A percentile compares a stretch with the other conserved stretches of the same genome.
These are phyloP conservation scores for Chaetodon auriga DNA, from an alignment of 2,113 vertebrate genomes.

Conservation along the genomic window DNA sequence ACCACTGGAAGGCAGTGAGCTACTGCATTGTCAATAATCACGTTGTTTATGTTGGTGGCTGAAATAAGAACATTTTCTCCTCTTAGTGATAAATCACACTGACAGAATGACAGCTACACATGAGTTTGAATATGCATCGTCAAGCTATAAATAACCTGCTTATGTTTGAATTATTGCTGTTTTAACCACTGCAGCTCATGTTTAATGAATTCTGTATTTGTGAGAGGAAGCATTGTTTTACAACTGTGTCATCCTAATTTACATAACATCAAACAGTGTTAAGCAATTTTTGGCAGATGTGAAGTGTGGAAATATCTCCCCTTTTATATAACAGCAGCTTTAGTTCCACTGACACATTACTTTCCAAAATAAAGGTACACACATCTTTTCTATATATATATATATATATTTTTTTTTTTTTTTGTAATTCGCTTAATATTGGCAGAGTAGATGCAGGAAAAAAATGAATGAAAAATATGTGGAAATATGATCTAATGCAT, in stretches of 20 bases:
- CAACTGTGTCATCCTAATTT: slow-evolving; percentile 30
- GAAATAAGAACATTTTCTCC: neutral
- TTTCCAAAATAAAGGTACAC: slow-evolving; percentile 11
- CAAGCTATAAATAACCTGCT: neutral
- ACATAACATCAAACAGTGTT: slow-evolving; percentile 20
- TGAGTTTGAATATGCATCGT: neutral
- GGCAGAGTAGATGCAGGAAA: neutral
- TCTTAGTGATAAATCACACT: slow-evolving; percentile 9
- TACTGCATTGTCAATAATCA: slow-evolving; percentile 8
- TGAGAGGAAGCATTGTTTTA: slow-evolving; percentile 3
- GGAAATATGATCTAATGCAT: slow-evolving; percentile 20
- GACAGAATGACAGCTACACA: slow-evolving; percentile 7
- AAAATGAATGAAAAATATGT: slow-evolving; percentile 22
- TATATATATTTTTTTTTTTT: too few relatives aligned
- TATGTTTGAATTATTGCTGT: slow-evolving; percentile 30
- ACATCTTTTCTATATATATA: neutral
- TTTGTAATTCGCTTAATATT: neutral
- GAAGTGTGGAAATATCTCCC: slow-evolving; percentile 2
- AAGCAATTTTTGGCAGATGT: slow-evolving; percentile 7
- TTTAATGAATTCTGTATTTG: slow-evolving; percentile 28
- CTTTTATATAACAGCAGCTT: neutral
- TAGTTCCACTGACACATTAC: slow-evolving; percentile 1
- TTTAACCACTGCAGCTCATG: slow-evolving; percentile 17
- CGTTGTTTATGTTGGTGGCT: neutral
- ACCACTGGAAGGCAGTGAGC: slow-evolving; percentile 8